Conservation (phyloP, 2,113 vertebrate genomes). For the Spermophilus dauricus region DNA sequence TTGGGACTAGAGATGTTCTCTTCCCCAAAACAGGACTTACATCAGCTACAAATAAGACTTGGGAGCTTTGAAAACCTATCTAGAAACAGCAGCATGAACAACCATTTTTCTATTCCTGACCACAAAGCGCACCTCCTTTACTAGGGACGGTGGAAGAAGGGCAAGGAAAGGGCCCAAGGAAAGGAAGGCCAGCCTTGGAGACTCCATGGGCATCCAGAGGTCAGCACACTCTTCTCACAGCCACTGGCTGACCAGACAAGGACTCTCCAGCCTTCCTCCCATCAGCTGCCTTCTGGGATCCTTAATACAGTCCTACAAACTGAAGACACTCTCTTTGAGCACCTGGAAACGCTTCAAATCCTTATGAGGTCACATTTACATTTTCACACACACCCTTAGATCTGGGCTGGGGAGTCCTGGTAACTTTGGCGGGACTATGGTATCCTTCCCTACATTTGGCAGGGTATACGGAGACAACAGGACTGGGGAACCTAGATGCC, state of each 20-base stretch:
- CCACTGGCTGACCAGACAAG: rapidly evolving
- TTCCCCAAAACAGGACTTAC: background rate
- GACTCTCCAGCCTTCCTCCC: background rate
- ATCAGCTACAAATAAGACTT: background rate
- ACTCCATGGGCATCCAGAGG: rapidly evolving
- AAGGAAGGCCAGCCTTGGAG: no score
- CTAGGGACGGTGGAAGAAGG: background rate
- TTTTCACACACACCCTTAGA: background rate
- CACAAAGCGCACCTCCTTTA: background rate
- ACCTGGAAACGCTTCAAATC: conserved; percentile 4
- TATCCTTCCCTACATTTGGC: background rate
- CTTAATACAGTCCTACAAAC: background rate
- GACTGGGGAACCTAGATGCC: background rate
- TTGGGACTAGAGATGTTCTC: background rate
- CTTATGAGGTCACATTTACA: background rate
- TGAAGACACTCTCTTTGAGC: background rate
- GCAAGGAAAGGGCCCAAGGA: no score
- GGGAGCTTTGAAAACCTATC: background rate
- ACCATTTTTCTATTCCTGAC: background rate
- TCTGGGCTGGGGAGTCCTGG: background rate
- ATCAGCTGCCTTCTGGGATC: background rate
- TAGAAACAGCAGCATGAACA: background rate
- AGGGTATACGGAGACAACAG: background rate
- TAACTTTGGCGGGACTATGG: background rate
- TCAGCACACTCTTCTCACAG: background rate